phyloP scores from a whole-genome alignment of 2,797 vertebrate species.

The Haliaeetus vocifer region DNA sequence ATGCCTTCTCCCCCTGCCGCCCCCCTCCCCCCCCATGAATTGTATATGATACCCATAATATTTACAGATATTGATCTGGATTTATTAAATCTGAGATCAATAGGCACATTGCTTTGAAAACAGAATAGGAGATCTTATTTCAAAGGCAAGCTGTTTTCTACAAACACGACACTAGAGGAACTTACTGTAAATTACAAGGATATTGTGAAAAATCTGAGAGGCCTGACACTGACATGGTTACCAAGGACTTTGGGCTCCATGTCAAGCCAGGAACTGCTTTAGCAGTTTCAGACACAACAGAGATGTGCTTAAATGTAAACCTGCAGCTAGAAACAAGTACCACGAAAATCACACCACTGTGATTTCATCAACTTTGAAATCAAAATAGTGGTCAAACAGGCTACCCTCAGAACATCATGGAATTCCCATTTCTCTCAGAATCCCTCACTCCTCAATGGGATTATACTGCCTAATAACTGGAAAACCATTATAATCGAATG shows the following conservation, averaged over 20 bases:
- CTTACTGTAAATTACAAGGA: neutral
- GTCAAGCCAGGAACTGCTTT: neutral
- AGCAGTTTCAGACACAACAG: neutral
- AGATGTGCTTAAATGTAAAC: neutral
- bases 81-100: neutral
- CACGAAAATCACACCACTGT: neutral
- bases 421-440: neutral
- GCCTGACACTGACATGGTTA: neutral
- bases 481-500: neutral
- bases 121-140: neutral
- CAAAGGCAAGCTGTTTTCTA: neutral
- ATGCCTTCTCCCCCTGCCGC: fast-evolving
- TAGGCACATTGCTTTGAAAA: neutral
- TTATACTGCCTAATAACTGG: neutral
- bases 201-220: neutral
- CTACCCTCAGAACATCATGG: neutral
- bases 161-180: neutral
- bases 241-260: neutral
- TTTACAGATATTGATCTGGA: neutral
- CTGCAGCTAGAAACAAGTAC: neutral
- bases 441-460: neutral
- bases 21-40: fast-evolving
- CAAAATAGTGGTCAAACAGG: neutral
- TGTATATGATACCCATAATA: neutral
- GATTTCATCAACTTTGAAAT: neutral